These are phyloP conservation scores for Tenthredo distinguenda DNA, from an alignment of 2,888 invertebrate species.

Conservation along the genomic window DNA sequence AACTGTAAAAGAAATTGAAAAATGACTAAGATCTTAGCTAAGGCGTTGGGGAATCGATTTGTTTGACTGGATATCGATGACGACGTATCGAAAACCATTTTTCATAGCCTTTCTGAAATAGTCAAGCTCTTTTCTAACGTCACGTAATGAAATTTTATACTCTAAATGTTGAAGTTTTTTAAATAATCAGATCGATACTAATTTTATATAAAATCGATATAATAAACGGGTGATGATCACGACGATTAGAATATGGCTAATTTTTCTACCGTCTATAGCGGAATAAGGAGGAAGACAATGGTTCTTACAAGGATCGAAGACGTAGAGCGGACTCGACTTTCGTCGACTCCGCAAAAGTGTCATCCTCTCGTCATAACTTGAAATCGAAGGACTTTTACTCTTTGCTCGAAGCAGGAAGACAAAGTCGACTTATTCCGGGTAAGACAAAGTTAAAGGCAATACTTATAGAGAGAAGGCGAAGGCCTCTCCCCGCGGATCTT, in stretches of 20 bases:
- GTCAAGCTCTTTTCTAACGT: not conserved
- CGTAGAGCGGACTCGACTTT: conserved; percentile 7
- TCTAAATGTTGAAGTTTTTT: not conserved
- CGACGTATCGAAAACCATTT: not conserved
- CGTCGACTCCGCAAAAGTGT: conserved; percentile 39
- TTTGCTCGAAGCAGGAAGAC: conserved; percentile 2
- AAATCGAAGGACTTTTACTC: conserved; percentile 36
- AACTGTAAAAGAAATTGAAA: conserved; percentile 1
- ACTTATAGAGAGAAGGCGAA: conserved; percentile 6
- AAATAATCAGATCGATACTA: not conserved
- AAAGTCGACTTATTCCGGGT: not conserved
- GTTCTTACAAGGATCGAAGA: conserved; percentile 5
- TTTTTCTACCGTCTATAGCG: not conserved
- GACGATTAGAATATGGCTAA: not conserved
- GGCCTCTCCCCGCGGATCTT: conserved; percentile 8
- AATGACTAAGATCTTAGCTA: not conserved
- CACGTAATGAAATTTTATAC: not conserved
- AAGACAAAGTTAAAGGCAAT: conserved; percentile 26
- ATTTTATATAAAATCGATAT: not conserved
- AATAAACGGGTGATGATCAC: not conserved
- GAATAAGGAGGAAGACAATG: conserved; percentile 11
- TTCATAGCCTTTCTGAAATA: not conserved
- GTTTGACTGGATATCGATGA: not conserved
- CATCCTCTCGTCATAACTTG: conserved; percentile 30
- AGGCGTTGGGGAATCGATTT: not conserved